phyloP scores from a whole-genome alignment of 2,113 vertebrate genomes.

The Pseudorasbora parva region DNA sequence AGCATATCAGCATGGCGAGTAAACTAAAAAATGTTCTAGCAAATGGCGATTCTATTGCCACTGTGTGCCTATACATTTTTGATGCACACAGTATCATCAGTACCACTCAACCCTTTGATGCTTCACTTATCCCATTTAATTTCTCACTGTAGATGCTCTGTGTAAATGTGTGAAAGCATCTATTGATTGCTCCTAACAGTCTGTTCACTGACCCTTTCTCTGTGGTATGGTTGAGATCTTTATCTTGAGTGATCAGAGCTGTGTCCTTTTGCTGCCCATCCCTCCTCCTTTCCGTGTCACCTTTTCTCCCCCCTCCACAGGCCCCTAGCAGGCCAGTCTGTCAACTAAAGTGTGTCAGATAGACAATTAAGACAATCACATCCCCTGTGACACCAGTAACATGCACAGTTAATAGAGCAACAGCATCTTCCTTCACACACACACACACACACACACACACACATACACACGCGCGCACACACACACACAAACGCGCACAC shows the following conservation, averaged over 20 bases:
- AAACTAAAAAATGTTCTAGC: too few species aligned
- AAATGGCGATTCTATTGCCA: too few species aligned
- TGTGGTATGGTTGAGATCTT: conserved; percentile 83
- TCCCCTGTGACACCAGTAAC: conserved; percentile 82
- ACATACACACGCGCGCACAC: too few species aligned
- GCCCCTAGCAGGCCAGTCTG: conserved; percentile 76
- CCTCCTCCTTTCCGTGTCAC: conserved; percentile 65
- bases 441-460: conserved; percentile 17
- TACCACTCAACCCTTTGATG: conserved; percentile 43
- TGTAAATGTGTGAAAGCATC: conserved; percentile 78
- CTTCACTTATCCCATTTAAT: conserved; percentile 80
- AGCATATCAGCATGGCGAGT: too few species aligned
- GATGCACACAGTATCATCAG: neutral
- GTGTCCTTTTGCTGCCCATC: conserved; percentile 65
- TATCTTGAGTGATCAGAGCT: conserved; percentile 78
- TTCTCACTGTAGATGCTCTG: conserved; percentile 81
- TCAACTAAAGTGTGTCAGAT: conserved; percentile 76
- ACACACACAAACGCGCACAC: too few species aligned
- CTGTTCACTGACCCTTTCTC: conserved; percentile 82
- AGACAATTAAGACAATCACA: conserved; percentile 79
- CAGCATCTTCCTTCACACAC: conserved; percentile 45
- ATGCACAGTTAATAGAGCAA: conserved; percentile 70
- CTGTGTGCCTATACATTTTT: neutral
- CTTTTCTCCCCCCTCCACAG: conserved; percentile 75
- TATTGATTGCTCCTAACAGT: conserved; percentile 85